Evolutionary conservation across 2,113 vertebrate genomes (phyloP).

Genomic region (Perognathus longimembris): DNA sequence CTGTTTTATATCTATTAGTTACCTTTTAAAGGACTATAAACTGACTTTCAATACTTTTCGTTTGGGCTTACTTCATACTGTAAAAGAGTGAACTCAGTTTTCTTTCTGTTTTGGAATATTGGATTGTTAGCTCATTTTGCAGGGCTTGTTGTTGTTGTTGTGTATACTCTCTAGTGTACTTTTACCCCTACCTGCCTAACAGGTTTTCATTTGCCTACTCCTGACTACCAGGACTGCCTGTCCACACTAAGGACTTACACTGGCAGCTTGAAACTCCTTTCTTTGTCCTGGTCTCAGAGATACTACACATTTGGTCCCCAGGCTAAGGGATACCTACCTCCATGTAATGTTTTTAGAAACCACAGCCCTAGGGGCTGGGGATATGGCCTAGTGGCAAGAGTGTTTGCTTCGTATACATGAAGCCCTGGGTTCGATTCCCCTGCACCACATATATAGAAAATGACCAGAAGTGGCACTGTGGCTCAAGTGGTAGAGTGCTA

Average conservation of each 20-base stretch:
- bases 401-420: too few relatives aligned
- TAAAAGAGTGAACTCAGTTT: background rate
- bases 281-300: background rate
- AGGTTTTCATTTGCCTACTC: too few relatives aligned
- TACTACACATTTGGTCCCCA: background rate
- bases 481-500: too few relatives aligned
- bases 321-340: background rate
- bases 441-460: too few relatives aligned
- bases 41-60: background rate
- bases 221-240: too few relatives aligned
- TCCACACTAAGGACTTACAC: background rate
- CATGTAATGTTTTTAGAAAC: background rate
- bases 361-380: too few relatives aligned
- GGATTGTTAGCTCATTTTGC: background rate
- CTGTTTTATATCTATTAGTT: background rate
- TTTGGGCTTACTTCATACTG: background rate
- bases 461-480: too few relatives aligned
- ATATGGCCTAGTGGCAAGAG: too few relatives aligned
- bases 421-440: too few relatives aligned
- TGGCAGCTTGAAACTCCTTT: background rate
- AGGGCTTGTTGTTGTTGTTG: background rate
- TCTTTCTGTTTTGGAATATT: background rate
- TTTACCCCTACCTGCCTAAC: background rate
- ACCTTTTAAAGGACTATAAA: background rate
- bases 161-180: background rate